phyloP scores from a whole-genome alignment of 2,888 invertebrate species.

The Mythimna lalbum region DNA sequence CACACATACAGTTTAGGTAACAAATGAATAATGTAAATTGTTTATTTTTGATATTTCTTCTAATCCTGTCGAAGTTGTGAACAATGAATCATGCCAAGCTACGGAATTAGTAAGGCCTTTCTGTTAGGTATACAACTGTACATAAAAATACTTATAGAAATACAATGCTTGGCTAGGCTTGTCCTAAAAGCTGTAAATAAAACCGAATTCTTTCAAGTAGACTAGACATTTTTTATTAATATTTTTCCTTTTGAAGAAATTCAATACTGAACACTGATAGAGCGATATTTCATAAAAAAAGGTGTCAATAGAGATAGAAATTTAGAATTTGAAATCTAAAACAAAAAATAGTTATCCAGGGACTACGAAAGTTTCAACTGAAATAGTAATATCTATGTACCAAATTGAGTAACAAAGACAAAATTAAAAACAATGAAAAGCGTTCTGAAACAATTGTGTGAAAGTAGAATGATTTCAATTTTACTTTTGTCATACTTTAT shows the following conservation, averaged over 20 bases:
- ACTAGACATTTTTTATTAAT: background rate
- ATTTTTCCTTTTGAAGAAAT: background rate
- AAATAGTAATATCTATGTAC: background rate
- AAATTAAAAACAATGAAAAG: constrained; percentile 12
- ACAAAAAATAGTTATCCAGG: background rate
- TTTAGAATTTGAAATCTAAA: background rate
- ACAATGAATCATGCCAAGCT: background rate
- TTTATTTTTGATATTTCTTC: background rate
- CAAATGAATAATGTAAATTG: too few relatives aligned
- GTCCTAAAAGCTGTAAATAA: too few relatives aligned
- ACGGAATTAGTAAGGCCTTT: background rate
- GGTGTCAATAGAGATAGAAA: background rate
- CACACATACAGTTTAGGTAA: too few relatives aligned
- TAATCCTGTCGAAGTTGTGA: background rate
- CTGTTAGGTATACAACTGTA: too few relatives aligned
- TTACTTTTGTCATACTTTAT: background rate
- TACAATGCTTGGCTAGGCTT: too few relatives aligned
- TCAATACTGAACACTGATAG: background rate
- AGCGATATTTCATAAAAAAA: background rate
- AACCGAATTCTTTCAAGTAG: background rate
- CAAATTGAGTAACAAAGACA: background rate
- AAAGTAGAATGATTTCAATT: background rate
- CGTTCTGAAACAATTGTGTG: background rate
- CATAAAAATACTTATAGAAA: too few relatives aligned
- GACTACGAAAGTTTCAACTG: background rate